A percentile compares a stretch with the other conserved stretches of the same genome.
Conservation (phyloP, 2,797 vertebrate species). For the Tenualosa thibaudeaui region DNA sequence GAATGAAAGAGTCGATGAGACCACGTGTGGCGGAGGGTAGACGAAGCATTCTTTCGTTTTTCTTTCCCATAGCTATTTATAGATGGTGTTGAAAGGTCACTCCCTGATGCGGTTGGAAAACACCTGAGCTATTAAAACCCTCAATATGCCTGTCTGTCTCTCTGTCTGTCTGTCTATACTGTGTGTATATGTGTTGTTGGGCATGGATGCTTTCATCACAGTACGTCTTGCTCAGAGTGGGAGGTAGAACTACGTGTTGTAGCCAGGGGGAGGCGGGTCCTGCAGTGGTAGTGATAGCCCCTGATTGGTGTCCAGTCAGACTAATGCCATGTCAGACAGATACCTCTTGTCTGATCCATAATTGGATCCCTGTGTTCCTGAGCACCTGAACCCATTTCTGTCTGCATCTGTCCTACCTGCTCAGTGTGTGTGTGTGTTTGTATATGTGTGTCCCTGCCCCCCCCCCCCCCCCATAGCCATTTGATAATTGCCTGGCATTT, state of each 20-base stretch:
- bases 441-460: background rate
- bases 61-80: conserved; percentile 63
- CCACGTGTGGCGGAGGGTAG: background rate
- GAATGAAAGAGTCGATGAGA: background rate
- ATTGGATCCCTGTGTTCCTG: background rate
- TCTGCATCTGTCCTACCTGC: no score
- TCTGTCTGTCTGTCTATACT: background rate
- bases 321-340: background rate
- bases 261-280: background rate
- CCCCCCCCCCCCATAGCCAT: no score
- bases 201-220: background rate
- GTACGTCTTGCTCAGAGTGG: background rate
- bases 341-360: background rate
- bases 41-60: background rate
- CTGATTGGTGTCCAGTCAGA: background rate
- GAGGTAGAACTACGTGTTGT: background rate
- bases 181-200: background rate
- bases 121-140: conserved; percentile 55
- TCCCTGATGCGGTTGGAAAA: conserved; percentile 51
- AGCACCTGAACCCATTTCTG: no score
- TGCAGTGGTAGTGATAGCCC: background rate
- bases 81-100: conserved; percentile 70
- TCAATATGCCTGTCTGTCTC: background rate
- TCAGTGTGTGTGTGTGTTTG: background rate
- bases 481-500: no score